phyloP scores from a whole-genome alignment of 1,140 invertebrate species.

The Caerostris extrusa region DNA sequence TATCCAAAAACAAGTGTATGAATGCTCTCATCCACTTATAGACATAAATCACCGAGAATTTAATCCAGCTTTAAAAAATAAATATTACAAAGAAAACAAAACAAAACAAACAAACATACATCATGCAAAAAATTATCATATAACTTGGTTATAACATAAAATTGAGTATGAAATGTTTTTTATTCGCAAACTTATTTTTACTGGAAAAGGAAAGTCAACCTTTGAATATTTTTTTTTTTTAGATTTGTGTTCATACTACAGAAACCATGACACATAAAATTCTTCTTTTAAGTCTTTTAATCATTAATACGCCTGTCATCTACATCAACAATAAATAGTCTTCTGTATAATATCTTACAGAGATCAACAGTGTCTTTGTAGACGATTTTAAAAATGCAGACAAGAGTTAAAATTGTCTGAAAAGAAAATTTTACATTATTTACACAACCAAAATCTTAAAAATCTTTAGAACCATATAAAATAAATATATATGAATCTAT shows the following conservation, averaged over 20 bases:
- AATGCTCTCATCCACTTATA: not conserved
- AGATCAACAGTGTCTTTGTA: constrained; percentile 60
- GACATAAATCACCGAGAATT: not conserved
- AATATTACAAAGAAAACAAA: not conserved
- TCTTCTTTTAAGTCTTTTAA: no score
- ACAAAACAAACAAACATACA: no score
- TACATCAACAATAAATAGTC: not conserved
- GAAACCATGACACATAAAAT: no score
- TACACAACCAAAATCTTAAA: no score
- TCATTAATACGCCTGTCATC: not conserved
- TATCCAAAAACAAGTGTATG: not conserved
- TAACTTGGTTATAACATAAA: not conserved
- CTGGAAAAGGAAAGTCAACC: no score
- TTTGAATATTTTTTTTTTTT: no score
- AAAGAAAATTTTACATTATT: constrained; percentile 23
- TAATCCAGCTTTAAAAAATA: not conserved
- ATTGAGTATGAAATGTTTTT: no score
- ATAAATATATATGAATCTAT: no score
- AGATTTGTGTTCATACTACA: no score
- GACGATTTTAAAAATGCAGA: constrained; percentile 75
- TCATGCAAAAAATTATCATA: not conserved
- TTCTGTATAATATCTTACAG: not conserved
- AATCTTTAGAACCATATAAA: no score
- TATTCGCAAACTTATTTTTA: no score
- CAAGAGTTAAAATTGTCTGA: constrained; percentile 71